Conservation (phyloP, 2,113 vertebrate species). For the Helogale parvula region DNA sequence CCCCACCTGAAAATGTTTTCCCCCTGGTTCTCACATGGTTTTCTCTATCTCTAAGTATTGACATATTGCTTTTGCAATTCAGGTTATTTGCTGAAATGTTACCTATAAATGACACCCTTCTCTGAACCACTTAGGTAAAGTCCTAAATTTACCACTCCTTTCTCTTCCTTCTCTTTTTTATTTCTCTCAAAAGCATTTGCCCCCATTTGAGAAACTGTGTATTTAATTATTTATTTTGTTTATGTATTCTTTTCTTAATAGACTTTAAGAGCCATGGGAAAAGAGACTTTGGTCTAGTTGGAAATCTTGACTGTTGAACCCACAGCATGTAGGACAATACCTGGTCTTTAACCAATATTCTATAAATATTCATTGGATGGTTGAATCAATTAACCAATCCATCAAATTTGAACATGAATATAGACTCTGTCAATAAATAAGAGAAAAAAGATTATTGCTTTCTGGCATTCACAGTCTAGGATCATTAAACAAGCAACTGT, state of each 20-base stretch:
- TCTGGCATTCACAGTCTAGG: background rate
- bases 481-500: background rate
- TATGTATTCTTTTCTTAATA: background rate
- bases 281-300: background rate
- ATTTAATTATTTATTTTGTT: background rate
- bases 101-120: background rate
- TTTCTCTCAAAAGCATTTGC: background rate
- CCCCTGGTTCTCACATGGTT: background rate
- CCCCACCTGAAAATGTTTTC: background rate
- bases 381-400: background rate
- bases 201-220: background rate
- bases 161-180: background rate
- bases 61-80: background rate
- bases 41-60: background rate
- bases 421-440: background rate
- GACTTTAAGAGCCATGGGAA: background rate
- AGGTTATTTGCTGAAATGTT: background rate
- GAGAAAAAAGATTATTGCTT: background rate
- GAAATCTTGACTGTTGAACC: background rate
- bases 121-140: background rate
- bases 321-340: background rate
- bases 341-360: background rate
- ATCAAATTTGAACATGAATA: background rate
- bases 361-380: background rate
- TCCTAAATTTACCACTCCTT: background rate